A percentile compares a stretch with the other conserved stretches of the same genome.
Conservation (phyloP, 2,797 vertebrate species). For the Artibeus jamaicensis region DNA sequence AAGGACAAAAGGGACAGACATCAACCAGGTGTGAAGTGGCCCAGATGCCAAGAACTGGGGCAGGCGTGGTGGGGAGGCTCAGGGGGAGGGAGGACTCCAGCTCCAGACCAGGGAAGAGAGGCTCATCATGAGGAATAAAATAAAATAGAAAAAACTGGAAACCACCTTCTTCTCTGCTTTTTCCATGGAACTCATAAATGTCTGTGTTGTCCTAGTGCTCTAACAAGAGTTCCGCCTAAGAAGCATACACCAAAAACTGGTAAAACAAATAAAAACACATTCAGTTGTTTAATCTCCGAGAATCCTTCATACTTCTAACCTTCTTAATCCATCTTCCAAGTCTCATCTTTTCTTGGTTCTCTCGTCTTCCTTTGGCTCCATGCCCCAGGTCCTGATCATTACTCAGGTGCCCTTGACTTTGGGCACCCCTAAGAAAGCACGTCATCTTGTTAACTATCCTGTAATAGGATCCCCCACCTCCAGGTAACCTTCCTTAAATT, state of each 20-base stretch:
- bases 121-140: neutral
- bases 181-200: neutral
- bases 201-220: neutral
- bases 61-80: too few relatives aligned
- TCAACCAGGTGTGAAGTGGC: accelerated
- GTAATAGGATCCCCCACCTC: neutral
- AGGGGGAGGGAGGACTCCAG: neutral
- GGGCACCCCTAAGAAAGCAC: neutral
- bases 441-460: neutral
- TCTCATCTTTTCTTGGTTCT: neutral
- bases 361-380: neutral
- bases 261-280: neutral
- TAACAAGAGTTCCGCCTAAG: neutral
- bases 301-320: neutral
- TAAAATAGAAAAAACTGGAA: neutral
- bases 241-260: neutral
- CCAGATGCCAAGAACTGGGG: neutral
- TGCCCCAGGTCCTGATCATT: neutral
- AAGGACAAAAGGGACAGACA: neutral
- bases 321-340: neutral
- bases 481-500: neutral
- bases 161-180: neutral
- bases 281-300: neutral
- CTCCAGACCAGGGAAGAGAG: neutral
- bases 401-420: neutral